Evolutionary conservation across 2,888 invertebrate species (phyloP).

Genomic region (Brachycybe producta): DNA sequence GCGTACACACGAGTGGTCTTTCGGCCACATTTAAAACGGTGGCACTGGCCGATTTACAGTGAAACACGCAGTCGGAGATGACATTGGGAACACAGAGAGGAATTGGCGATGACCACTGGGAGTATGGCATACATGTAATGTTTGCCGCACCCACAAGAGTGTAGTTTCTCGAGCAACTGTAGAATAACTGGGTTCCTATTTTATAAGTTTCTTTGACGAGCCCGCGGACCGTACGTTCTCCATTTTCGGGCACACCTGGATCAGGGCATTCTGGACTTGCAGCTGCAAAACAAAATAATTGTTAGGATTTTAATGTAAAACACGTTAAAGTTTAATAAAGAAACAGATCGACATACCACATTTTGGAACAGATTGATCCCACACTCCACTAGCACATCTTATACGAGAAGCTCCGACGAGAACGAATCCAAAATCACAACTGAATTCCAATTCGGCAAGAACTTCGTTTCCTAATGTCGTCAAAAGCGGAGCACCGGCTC

Average conservation of each 20-base stretch:
- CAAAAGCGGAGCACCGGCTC: neutral
- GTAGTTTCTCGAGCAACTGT: neutral
- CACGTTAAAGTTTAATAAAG: neutral
- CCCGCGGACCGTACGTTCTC: neutral
- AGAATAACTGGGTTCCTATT: neutral
- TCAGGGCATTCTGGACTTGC: neutral
- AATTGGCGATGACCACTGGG: neutral
- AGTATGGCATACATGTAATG: neutral
- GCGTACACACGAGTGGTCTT: too few species aligned
- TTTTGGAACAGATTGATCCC: conserved; percentile 1
- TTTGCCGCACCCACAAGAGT: neutral
- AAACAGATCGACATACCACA: neutral
- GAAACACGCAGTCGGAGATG: neutral
- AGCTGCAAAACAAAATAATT: neutral
- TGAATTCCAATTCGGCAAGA: conserved; percentile 4
- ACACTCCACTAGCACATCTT: conserved; percentile 2
- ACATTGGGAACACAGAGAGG: conserved; percentile 1
- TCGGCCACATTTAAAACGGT: too few species aligned
- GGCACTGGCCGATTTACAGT: neutral
- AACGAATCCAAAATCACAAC: neutral
- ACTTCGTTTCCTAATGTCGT: neutral
- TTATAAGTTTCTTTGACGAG: neutral
- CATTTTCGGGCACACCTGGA: neutral
- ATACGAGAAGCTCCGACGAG: neutral
- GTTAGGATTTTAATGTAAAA: neutral